Percentiles rank a stretch among this genome's conserved stretches.
These are phyloP conservation scores for Acomys russatus DNA, from an alignment of 2,797 vertebrate species.

Conservation along the genomic window DNA sequence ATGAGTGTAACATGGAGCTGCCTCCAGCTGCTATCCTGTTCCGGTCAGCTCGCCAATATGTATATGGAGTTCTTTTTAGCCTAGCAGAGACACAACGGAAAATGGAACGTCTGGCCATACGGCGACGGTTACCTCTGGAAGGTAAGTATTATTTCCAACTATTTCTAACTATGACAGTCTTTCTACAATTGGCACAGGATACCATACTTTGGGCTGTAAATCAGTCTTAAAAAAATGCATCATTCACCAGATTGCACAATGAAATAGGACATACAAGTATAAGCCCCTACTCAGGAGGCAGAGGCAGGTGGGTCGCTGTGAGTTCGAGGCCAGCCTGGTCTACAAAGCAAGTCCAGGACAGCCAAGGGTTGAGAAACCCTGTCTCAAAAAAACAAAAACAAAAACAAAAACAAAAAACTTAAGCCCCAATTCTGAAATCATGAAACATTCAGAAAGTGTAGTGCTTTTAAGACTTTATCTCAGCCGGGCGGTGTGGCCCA, in stretches of 20 bases:
- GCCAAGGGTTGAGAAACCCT: no score
- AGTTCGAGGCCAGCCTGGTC: no score
- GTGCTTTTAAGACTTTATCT: slow-evolving; percentile 19
- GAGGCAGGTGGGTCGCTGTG: no score
- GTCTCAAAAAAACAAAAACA: no score
- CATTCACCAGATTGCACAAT: neutral
- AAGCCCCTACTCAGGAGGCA: neutral
- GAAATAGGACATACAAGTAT: neutral
- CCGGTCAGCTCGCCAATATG: slow-evolving; percentile 94
- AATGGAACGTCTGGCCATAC: slow-evolving; percentile 93
- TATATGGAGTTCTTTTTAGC: slow-evolving; percentile 96
- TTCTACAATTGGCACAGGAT: neutral
- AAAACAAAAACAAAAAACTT: neutral
- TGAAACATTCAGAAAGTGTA: slow-evolving; percentile 46
- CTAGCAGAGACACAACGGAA: slow-evolving; percentile 95
- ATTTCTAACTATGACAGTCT: slow-evolving; percentile 36
- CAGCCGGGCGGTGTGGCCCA: no score
- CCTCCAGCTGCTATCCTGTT: slow-evolving; percentile 95
- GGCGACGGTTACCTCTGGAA: slow-evolving; percentile 92
- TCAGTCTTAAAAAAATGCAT: slow-evolving; percentile 26
- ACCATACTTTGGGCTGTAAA: slow-evolving; percentile 18
- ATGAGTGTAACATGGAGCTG: slow-evolving; percentile 95
- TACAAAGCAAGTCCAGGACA: no score
- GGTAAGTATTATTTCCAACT: slow-evolving; percentile 83
- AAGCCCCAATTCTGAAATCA: slow-evolving; percentile 7